phyloP scores from a whole-genome alignment of 2,113 vertebrate species.

The Atractosteus spatula region DNA sequence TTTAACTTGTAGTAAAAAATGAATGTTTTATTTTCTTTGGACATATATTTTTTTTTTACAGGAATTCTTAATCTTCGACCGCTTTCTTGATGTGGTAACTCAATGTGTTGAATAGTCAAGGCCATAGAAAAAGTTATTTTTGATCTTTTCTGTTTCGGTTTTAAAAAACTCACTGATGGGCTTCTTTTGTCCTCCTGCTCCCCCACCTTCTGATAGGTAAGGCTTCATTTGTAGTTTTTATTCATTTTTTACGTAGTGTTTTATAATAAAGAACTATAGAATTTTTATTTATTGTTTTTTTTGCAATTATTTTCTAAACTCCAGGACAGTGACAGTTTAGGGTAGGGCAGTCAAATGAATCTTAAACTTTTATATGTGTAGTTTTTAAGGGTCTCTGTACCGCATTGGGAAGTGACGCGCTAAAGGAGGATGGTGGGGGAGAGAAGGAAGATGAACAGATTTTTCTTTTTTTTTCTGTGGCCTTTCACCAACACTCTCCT shows the following conservation, averaged over 20 bases:
- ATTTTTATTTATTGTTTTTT: slow-evolving; percentile 69
- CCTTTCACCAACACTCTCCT: slow-evolving; percentile 24
- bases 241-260: slow-evolving; percentile 45
- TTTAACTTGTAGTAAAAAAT: slow-evolving; percentile 56
- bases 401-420: slow-evolving; percentile 40
- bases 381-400: slow-evolving; percentile 46
- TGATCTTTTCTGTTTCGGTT: no score
- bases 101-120: slow-evolving; percentile 46
- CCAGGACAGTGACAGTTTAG: slow-evolving; percentile 45
- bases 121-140: slow-evolving; percentile 35
- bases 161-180: slow-evolving; percentile 35
- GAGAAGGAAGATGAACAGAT: slow-evolving; percentile 14
- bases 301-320: slow-evolving; percentile 12
- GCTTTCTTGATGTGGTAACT: slow-evolving; percentile 62
- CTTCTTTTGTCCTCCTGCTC: slow-evolving; percentile 34
- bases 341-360: slow-evolving; percentile 42
- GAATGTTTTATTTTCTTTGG: slow-evolving; percentile 52
- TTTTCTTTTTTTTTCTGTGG: slow-evolving; percentile 42
- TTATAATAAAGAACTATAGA: slow-evolving; percentile 36
- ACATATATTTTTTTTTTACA: slow-evolving; percentile 48
- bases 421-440: slow-evolving; percentile 26
- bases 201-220: slow-evolving; percentile 42
- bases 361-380: slow-evolving; percentile 50
- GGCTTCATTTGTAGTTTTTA: slow-evolving; percentile 58
- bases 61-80: slow-evolving; percentile 46